phyloP scores from a whole-genome alignment of 1,140 invertebrate genomes.

The Sitophilus oryzae region DNA sequence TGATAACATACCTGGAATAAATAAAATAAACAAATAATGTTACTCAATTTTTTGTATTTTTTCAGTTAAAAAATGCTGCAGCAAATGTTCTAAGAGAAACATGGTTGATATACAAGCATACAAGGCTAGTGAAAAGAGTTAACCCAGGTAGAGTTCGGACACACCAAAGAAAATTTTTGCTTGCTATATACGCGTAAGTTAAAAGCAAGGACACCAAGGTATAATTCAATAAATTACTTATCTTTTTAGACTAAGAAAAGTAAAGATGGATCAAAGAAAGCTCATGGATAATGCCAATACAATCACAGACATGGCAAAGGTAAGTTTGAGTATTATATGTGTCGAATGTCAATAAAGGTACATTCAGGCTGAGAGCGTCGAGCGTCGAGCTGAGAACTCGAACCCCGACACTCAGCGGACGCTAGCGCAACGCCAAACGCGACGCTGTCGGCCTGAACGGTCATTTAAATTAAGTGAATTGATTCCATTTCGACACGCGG shows the following conservation, averaged over 20 bases:
- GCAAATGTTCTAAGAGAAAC: slow-evolving; percentile 99
- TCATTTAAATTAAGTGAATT: too few species aligned
- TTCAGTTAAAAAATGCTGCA: slow-evolving; percentile 96
- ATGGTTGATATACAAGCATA: slow-evolving; percentile 99
- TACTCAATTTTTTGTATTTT: too few species aligned
- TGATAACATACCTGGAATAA: too few species aligned
- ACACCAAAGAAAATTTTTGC: slow-evolving; percentile 98
- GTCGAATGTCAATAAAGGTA: too few species aligned
- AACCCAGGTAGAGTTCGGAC: slow-evolving; percentile 92
- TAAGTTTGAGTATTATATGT: too few species aligned
- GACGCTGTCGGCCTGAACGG: too few species aligned
- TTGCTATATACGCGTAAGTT: slow-evolving; percentile 98
- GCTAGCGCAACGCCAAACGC: too few species aligned
- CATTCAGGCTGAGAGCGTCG: too few species aligned
- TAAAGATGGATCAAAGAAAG: slow-evolving; percentile 99
- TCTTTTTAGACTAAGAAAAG: slow-evolving; percentile 82
- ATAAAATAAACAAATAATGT: slow-evolving; percentile 1
- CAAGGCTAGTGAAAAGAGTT: slow-evolving; percentile 94
- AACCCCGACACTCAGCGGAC: too few species aligned
- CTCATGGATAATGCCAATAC: slow-evolving; percentile 99
- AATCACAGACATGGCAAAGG: slow-evolving; percentile 99
- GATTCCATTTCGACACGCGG: too few species aligned
- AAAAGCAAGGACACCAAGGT: background rate
- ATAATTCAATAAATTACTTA: slow-evolving; percentile 1
- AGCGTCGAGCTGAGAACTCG: too few species aligned